Conservation (phyloP, 2,797 vertebrate species). For the Sebastes oblongus region DNA sequence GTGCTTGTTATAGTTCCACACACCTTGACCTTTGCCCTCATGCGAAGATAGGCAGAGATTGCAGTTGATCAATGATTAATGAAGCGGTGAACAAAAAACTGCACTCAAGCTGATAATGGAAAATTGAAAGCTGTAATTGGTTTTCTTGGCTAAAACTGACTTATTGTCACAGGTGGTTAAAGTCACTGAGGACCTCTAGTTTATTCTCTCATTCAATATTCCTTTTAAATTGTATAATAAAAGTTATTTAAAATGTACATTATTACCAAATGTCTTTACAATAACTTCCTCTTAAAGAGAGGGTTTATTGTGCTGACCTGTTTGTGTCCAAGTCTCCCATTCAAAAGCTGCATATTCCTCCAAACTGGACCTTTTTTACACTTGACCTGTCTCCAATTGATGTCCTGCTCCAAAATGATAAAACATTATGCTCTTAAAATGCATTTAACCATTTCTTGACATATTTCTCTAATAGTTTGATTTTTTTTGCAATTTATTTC, state of each 20-base stretch:
- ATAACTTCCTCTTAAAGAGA: background rate
- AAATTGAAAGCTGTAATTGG: background rate
- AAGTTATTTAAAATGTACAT: background rate
- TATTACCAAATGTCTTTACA: background rate
- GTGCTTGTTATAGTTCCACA: constrained; percentile 22
- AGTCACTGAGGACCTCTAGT: background rate
- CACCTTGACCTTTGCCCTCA: constrained; percentile 77
- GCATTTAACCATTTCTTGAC: background rate
- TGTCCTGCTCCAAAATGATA: background rate
- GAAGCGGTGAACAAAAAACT: constrained; percentile 18
- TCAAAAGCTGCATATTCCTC: background rate
- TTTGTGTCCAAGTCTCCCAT: background rate
- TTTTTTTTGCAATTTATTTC: background rate
- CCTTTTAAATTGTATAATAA: background rate
- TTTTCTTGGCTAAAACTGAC: background rate
- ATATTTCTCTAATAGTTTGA: background rate
- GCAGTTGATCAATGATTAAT: constrained; percentile 81
- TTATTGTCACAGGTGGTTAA: background rate
- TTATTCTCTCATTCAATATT: background rate
- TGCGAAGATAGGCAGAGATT: constrained; percentile 65
- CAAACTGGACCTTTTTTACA: background rate
- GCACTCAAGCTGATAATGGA: background rate
- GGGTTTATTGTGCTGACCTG: background rate
- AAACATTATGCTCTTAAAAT: background rate
- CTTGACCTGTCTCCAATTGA: background rate